Percentiles rank a stretch among this genome's conserved stretches.
Conservation (phyloP, 2,888 invertebrate species). For the Uloborus plumipes region DNA sequence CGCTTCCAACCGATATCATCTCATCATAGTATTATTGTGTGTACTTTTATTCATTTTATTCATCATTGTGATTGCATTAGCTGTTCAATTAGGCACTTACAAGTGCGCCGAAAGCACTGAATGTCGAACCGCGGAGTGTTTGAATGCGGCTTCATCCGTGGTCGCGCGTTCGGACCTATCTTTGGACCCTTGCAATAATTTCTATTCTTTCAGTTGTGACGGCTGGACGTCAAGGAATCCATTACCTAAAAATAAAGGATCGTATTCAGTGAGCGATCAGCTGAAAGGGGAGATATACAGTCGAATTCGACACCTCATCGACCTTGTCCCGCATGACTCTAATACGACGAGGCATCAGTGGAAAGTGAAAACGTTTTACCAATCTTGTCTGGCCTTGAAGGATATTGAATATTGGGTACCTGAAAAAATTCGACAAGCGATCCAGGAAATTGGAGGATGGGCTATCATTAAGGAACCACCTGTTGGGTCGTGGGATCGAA, state of each 20-base stretch:
- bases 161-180: constrained; percentile 67
- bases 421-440: constrained; percentile 74
- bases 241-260: constrained; percentile 72
- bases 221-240: constrained; percentile 73
- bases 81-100: constrained; percentile 73
- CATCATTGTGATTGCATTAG: constrained; percentile 73
- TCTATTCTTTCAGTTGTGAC: constrained; percentile 75
- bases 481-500: constrained; percentile 61
- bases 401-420: constrained; percentile 70
- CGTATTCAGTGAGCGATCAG: constrained; percentile 73
- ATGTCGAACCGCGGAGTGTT: constrained; percentile 74
- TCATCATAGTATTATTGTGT: constrained; percentile 56
- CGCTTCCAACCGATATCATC: constrained; percentile 42
- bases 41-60: constrained; percentile 72
- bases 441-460: constrained; percentile 73
- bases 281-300: constrained; percentile 72
- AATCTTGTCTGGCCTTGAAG: constrained; percentile 74
- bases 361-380: constrained; percentile 77
- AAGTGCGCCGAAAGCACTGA: constrained; percentile 72
- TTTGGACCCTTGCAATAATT: constrained; percentile 74
- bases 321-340: constrained; percentile 73
- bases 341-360: constrained; percentile 73
- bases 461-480: constrained; percentile 65
- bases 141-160: constrained; percentile 75
- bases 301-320: constrained; percentile 70